phyloP scores from a whole-genome alignment of 2,113 vertebrate species.

The Hydropotes inermis region DNA sequence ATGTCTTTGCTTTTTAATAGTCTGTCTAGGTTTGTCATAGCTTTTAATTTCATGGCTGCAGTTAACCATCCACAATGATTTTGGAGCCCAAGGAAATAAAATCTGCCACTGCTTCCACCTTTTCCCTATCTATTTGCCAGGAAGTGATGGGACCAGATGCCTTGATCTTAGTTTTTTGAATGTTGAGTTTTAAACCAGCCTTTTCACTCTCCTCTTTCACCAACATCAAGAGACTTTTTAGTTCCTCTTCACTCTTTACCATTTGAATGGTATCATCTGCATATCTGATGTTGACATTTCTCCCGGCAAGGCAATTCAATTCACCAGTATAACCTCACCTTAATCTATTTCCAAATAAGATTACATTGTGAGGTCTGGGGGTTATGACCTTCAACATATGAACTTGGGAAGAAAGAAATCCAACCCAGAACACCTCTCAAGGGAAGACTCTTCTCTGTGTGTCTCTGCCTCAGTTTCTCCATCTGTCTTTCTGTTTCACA shows the following conservation, averaged over 20 bases:
- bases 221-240: not conserved
- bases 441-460: not conserved
- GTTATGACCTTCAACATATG: not conserved
- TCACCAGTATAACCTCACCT: not conserved
- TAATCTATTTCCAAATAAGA: not conserved
- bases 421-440: not conserved
- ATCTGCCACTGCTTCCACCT: not conserved
- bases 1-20: not conserved
- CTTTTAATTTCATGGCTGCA: not conserved
- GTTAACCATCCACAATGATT: not conserved
- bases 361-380: not conserved
- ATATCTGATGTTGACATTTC: not conserved
- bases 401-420: not conserved
- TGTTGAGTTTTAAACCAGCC: not conserved
- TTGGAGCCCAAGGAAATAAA: not conserved
- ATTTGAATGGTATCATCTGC: not conserved
- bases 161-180: not conserved
- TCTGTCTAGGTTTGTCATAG: not conserved
- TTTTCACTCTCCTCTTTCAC: not conserved
- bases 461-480: not conserved
- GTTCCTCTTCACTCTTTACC: not conserved
- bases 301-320: accelerated
- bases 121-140: not conserved
- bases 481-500: not conserved
- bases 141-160: not conserved